Evolutionary conservation across 2,888 invertebrate genomes (phyloP).

Genomic region (Drosophila hamatofila): DNA sequence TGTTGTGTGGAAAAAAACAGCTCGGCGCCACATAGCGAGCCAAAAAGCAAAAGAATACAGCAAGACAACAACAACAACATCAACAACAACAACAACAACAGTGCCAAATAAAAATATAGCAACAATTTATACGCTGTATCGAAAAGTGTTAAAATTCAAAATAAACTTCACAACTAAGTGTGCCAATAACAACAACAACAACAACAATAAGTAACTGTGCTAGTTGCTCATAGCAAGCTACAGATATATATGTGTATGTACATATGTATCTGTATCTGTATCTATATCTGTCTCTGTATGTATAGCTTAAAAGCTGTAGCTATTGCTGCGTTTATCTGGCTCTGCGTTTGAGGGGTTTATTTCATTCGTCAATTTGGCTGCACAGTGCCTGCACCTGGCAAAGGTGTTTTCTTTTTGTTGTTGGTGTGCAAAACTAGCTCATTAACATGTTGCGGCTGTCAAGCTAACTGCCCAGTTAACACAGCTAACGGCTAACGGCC

Average conservation of each 20-base stretch:
- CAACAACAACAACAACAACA: conserved; percentile 44
- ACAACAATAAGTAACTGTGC: conserved; percentile 22
- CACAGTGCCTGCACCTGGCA: conserved; percentile 39
- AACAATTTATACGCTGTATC: conserved; percentile 53
- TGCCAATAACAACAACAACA: conserved; percentile 62
- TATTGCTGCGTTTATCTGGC: conserved; percentile 14
- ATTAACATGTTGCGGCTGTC: conserved; percentile 53
- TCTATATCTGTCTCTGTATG: conserved; percentile 10
- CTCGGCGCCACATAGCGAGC: conserved; percentile 56
- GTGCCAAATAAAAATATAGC: conserved; percentile 39
- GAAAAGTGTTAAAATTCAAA: conserved; percentile 78
- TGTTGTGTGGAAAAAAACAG: conserved; percentile 73
- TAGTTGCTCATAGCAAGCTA: conserved; percentile 32
- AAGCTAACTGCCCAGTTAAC: conserved; percentile 16
- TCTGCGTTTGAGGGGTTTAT: conserved; percentile 14
- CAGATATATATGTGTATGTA: conserved; percentile 31
- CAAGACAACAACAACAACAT: conserved; percentile 38
- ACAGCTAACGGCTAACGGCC: conserved; percentile 11
- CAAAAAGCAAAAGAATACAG: conserved; percentile 44
- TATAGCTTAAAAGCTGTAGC: background rate
- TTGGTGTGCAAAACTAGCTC: conserved; percentile 34
- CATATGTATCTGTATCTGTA: conserved; percentile 10
- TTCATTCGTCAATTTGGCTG: conserved; percentile 47
- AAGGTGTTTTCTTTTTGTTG: conserved; percentile 20
- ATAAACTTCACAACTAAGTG: conserved; percentile 79